Conservation (phyloP, 2,888 invertebrate species). For the Podabrus alpinus region DNA sequence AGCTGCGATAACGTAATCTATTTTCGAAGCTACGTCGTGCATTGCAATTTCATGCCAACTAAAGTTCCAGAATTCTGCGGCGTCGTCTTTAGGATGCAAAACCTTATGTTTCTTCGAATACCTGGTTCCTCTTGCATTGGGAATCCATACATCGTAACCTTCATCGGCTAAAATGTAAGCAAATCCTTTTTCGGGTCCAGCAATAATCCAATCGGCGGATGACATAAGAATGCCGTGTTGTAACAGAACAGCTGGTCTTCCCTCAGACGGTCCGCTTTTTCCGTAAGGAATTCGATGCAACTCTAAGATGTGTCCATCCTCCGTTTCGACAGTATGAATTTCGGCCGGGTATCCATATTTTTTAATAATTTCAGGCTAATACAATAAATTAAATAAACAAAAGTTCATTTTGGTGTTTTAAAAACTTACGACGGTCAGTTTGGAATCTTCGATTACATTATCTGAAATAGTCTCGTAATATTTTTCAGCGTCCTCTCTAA, state of each 20-base stretch:
- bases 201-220: constrained; percentile 59
- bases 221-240: constrained; percentile 59
- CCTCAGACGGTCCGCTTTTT: constrained; percentile 42
- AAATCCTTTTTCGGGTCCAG: constrained; percentile 56
- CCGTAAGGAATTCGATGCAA: constrained; percentile 48
- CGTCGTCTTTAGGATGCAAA: constrained; percentile 24
- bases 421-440: not conserved
- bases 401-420: not conserved
- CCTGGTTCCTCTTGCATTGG: constrained; percentile 64
- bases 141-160: constrained; percentile 60
- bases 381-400: not conserved
- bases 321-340: constrained; percentile 49
- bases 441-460: not conserved
- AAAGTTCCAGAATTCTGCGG: constrained; percentile 36
- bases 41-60: constrained; percentile 82
- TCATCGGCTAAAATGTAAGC: constrained; percentile 52
- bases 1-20: constrained; percentile 65
- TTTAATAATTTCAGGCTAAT: constrained; percentile 47
- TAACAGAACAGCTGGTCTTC: constrained; percentile 50
- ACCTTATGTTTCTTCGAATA: constrained; percentile 60
- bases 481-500: not conserved
- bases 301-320: constrained; percentile 58
- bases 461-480: not conserved
- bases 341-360: constrained; percentile 49
- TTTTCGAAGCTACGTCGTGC: constrained; percentile 76